Evolutionary conservation across 2,888 invertebrate genomes (phyloP), one percentile per base, ranked within the genome.

Genomic region (Athetis lepigone): DNA sequence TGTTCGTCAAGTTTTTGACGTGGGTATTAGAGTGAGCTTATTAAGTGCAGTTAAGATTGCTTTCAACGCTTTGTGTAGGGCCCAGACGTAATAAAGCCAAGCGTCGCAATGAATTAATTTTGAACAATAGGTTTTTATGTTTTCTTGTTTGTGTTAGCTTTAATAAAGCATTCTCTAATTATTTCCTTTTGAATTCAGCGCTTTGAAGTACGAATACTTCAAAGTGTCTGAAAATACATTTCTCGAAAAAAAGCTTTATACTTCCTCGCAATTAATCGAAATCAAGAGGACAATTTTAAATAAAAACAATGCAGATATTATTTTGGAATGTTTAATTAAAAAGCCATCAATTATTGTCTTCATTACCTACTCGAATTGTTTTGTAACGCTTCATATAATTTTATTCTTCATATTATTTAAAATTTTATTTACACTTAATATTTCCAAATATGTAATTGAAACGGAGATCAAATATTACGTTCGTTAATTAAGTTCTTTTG

Each of bases 1-100:
- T 63, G 42, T 29, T 69, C 52, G 39, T 65, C 8, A n/a, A 47
- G 25, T 40, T 43, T 45, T 43, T 47, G 56, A 39, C 51, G 57
- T 57, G 37, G 29, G 61, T 70, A 51, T 70, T 47, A n/a, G n/a
- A 74, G 57, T 75, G 21, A 29, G 23, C 50, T 60, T 58, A 55
- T 76, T 60, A 51, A 61, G 42, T 72, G 57, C 40, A 55, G 27
- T 21, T 16, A 19, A 43, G 47, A 45, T 71, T 60, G 40, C 23
- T 63, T 71, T 43, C 56, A 42, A 55, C 56, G 63, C 50, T 68
- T 71, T 69, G 43, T 52, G 27, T 37, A 18, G 13, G 5, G 39
- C 21, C 19, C 55, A 43, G n/a, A 55, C 45, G 23, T 71, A 23
- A 46, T 55, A 46, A 56, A 46, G 39, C 52, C 37, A 25, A 54